phyloP scores from a whole-genome alignment of 2,797 vertebrate species.

The Pogoniulus pusillus region DNA sequence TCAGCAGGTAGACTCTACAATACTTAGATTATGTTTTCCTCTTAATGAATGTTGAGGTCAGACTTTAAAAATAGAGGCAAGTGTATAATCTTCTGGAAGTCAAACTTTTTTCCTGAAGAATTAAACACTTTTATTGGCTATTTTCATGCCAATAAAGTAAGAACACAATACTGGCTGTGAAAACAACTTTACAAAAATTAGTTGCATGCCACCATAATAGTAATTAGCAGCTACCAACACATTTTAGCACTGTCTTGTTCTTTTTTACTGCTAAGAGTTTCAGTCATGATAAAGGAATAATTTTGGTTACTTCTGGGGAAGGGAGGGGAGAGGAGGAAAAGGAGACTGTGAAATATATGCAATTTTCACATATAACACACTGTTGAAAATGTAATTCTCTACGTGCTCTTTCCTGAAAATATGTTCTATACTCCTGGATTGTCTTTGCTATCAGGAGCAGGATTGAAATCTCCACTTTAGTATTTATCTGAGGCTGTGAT shows the following conservation, averaged over 20 bases:
- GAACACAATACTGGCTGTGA: constrained; percentile 1
- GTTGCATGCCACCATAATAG: constrained; percentile 6
- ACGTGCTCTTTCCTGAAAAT: constrained; percentile 72
- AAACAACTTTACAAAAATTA: neutral
- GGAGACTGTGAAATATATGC: constrained; percentile 63
- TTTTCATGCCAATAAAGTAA: constrained; percentile 47
- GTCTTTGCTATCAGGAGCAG: constrained; percentile 87
- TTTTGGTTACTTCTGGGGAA: constrained; percentile 46
- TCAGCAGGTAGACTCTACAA: neutral
- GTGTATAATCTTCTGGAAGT: constrained; percentile 37
- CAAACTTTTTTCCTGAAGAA: constrained; percentile 26
- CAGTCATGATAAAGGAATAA: constrained; percentile 45
- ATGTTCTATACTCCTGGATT: constrained; percentile 82
- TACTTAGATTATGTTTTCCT: neutral
- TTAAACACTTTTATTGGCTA: constrained; percentile 23
- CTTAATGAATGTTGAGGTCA: constrained; percentile 26
- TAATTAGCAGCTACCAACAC: constrained; percentile 60
- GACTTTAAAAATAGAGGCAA: constrained; percentile 31
- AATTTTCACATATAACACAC: constrained; percentile 61
- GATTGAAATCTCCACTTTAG: constrained; percentile 95
- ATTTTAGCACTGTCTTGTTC: constrained; percentile 10
- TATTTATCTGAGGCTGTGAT: constrained; percentile 96
- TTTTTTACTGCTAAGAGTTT: constrained; percentile 42
- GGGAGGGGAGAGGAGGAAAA: neutral
- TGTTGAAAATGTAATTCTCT: constrained; percentile 75